Conservation (phyloP, 2,888 invertebrate genomes). For the Cephus runcator region DNA sequence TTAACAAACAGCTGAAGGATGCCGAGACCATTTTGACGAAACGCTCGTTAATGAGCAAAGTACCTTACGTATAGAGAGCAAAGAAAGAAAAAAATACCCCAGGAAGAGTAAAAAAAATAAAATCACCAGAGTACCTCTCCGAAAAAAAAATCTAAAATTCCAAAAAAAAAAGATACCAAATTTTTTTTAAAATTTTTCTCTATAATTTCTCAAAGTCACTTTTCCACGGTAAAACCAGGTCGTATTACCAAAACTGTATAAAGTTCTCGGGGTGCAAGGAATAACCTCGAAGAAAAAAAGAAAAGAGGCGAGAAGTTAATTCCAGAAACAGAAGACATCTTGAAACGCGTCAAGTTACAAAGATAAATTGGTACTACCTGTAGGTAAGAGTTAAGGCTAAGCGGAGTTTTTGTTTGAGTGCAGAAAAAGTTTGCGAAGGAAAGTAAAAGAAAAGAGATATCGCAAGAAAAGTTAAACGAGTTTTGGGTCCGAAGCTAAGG, state of each 20-base stretch:
- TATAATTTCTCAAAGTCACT: too few species aligned
- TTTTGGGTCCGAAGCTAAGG: not conserved
- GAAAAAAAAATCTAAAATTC: too few species aligned
- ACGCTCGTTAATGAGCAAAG: not conserved
- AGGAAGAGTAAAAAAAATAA: too few species aligned
- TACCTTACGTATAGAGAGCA: too few species aligned
- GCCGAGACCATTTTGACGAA: not conserved
- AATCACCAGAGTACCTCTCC: too few species aligned
- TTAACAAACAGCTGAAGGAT: conserved; percentile 37
- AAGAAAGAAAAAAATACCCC: too few species aligned
- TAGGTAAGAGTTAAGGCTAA: not conserved
- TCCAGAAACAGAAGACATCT: not conserved
- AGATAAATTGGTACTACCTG: not conserved
- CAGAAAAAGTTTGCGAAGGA: not conserved
- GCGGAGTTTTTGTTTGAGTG: not conserved
- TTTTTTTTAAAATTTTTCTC: too few species aligned
- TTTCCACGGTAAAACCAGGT: too few species aligned
- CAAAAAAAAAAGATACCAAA: too few species aligned
- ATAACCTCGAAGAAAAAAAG: not conserved
- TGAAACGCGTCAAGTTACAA: not conserved
- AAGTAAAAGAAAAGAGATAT: not conserved
- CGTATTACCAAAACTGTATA: not conserved
- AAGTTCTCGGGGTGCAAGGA: not conserved
- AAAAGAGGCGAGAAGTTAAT: not conserved
- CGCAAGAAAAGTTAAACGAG: not conserved